Evolutionary conservation across 2,888 invertebrate genomes (phyloP), one percentile per base, ranked within the genome.

Genomic region (Stegana nigrithorax): DNA sequence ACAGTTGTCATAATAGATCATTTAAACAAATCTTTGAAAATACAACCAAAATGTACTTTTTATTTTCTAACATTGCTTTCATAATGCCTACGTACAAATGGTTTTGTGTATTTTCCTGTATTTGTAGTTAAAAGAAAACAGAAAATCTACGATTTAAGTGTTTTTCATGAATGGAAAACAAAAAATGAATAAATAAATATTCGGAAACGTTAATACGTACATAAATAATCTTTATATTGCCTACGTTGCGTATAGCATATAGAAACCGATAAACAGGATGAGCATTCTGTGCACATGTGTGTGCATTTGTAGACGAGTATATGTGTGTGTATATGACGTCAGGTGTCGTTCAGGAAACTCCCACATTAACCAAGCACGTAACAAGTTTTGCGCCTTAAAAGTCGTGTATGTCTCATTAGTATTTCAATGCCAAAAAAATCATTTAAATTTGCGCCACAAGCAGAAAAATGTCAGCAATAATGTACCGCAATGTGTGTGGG

Each of bases 151-250:
- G 53, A 21, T 27, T 55, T 36, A 21, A 4, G 21, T 17, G 8
- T 12, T 47, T 47, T 47, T 75, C 66, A 75, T 75, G 80, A 75
- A 79, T 75, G 75, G 75, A 75, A 71, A 69, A 61, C 63, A 64
- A 42, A 29, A 42, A 57, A 56, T 56, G 60, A 26, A 58, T 47
- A 42, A 25, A n/a, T 14, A 42, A 21, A 29, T 50, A 25, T 51
- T 47, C 55, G 51, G 21, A 50, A 25, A 39, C 47, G 23, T 59
- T 21, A 47, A 27, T 51, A 60, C n/a, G n/a, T n/a, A n/a, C n/a
- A n/a, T n/a, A n/a, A n/a, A n/a, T n/a, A n/a, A n/a, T 29, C 62
- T 61, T 64, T 59, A 63, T 72, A 58, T 65, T 27, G 58, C 53
- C 65, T 32, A 6, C 58, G 69, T 26, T 26, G 25, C 47, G 23